These are phyloP conservation scores for Polyommatus icarus DNA, from an alignment of 2,888 invertebrate genomes.

Conservation along the genomic window DNA sequence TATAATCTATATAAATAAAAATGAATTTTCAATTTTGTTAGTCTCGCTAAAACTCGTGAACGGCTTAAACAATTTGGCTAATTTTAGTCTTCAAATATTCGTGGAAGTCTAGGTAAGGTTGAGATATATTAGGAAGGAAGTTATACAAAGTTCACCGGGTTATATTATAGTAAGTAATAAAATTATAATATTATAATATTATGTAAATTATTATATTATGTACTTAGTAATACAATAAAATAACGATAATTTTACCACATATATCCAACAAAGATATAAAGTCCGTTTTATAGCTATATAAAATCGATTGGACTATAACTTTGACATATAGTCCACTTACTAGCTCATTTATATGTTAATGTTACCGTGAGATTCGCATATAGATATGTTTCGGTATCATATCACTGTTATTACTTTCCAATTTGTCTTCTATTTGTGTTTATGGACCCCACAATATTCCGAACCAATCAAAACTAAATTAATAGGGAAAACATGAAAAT, in stretches of 20 bases:
- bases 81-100: no score
- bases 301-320: constrained; percentile 49
- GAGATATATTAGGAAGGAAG: no score
- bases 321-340: constrained; percentile 73
- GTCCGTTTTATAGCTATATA: constrained; percentile 30
- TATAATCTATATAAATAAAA: no score
- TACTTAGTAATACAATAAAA: not conserved
- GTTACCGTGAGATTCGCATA: constrained; percentile 70
- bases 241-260: not conserved
- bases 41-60: no score
- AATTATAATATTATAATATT: no score
- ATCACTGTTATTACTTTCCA: constrained; percentile 81
- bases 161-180: not conserved
- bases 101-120: no score
- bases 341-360: constrained; percentile 80
- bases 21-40: no score
- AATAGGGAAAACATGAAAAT: constrained; percentile 29
- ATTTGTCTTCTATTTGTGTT: constrained; percentile 77
- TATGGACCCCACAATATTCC: constrained; percentile 59
- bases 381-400: constrained; percentile 75
- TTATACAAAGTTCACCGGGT: no score
- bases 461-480: constrained; percentile 17
- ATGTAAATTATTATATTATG: not conserved
- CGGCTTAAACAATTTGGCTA: no score
- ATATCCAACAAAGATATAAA: constrained; percentile 6